Base-by-base conservation (phyloP, 2,113 vertebrate genomes). In the Morone saxatilis region DNA sequence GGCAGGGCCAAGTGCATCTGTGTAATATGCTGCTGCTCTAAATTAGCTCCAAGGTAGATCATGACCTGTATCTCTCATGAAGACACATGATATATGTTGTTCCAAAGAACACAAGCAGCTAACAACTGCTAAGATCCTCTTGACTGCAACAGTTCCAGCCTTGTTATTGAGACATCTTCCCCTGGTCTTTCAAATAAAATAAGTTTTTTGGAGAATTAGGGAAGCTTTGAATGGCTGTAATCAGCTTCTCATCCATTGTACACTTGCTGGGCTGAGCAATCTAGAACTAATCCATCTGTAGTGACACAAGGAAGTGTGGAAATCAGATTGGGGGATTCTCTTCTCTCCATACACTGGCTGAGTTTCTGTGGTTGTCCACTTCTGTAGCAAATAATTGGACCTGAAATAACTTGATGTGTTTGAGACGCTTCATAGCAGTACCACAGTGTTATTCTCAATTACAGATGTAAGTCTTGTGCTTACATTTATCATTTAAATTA, bases 201-300 rank as follows among this genome's bases (percentile, higher is more conserved):
- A 31, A 1, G 31, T 45, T 38, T 60, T 50, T n/a, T 6, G 7
- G 41, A 41, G 67, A 83, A 50, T 65, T 41, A 71, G 4, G 19
- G 25, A 38, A 47, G 47, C 48, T 69, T 47, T 57, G 17, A 57
- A 20, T 14, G 31, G 36, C 59, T 66, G n/a, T 71, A 41, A 80
- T 71, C 77, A 47, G 59, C 66, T 80, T 69, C 51, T 71, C 51
- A 43, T 85, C 71, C 59, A 45, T 51, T 76, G 65, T 66, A n/a
- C 51, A 47, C n/a, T 45, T 17, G 5, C 48, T 16, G 7, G 56
- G 36, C 16, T 31, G 53, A 85, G 48, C 25, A 40, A 66, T 61
- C 47, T 69, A 67, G 61, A 77, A 40, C 72, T 77, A 81, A 86
- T 86, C 78, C 61, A 76, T 86, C 67, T 76, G 67, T 67, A 41